Base-by-base conservation (phyloP, 2,888 invertebrate genomes). In the Nebria brevicollis region DNA sequence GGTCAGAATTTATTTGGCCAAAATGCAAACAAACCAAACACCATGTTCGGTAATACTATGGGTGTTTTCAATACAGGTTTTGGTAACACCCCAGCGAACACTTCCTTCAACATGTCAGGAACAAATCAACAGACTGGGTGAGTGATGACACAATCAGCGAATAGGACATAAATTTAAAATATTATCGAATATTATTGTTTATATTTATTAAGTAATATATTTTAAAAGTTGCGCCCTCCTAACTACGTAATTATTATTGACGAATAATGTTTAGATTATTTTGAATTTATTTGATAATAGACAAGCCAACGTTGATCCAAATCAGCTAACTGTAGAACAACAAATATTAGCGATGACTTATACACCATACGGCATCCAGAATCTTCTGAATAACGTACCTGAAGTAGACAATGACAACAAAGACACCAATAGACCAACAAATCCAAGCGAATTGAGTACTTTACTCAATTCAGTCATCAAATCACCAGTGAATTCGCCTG, bases 331-430 rank as follows among this genome's bases (percentile, higher is more conserved):
- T 1, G 90, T 94, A 0, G 94, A 94, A 88, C 95, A 95, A 83
- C 94, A 95, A 86, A 94, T 95, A 34, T 88, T 95, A 79, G 11
- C 95, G 0, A 90, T 97, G 66, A 94, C 95, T 0, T 93, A 95
- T 0, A 92, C 95, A 0, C 97, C 97, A 0, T 98, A 96, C 86
- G 97, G 97, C 0, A 96, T 97, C 87, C 95, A 95, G 64, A 95
- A 96, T 0, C 92, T 98, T 0, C 94, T 96, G 88, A 95, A 95
- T 85, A 95, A 95, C 64, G 75, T 76, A 8, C 11, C 26, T 41
- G 80, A 81, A 65, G 68, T 76, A 15, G 64, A 75, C n/a, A 64
- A 7, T 64, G 72, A 81, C 34, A 26, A 75, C 13, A 76, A 81
- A 42, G 82, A 81, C 20, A 68, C 72, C 13, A 76, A 77, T 4